phyloP scores from a whole-genome alignment of 2,113 vertebrate genomes.

The Plecturocebus donacophilus region DNA sequence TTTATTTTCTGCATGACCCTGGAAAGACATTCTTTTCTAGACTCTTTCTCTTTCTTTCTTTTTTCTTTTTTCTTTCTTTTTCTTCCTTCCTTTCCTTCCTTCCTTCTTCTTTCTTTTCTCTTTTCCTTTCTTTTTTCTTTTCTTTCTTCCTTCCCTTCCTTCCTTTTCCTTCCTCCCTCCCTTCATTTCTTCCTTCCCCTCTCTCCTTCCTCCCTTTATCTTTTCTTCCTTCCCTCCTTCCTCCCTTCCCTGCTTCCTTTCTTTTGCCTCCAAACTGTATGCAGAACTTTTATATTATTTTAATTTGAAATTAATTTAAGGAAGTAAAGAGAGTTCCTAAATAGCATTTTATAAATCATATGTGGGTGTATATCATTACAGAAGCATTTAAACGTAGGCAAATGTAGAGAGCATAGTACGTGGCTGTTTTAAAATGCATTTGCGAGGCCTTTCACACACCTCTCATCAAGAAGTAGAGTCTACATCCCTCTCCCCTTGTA shows the following conservation, averaged over 20 bases:
- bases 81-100: too few relatives aligned
- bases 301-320: slow-evolving; percentile 19
- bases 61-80: too few relatives aligned
- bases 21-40: background rate
- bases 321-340: background rate
- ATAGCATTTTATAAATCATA: background rate
- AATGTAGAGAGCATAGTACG: background rate
- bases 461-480: background rate
- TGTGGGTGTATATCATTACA: background rate
- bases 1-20: background rate
- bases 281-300: background rate
- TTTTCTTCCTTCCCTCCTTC: too few relatives aligned
- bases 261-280: background rate
- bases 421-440: background rate
- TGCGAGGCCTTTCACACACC: background rate
- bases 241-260: background rate
- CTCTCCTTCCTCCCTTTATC: too few relatives aligned
- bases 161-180: too few relatives aligned
- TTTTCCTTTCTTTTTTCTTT: too few relatives aligned
- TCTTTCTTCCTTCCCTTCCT: too few relatives aligned
- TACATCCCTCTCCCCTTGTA: background rate
- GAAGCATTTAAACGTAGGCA: background rate
- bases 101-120: too few relatives aligned
- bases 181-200: too few relatives aligned
- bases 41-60: background rate